A percentile compares a stretch with the other conserved stretches of the same genome.
Evolutionary conservation across 1,140 invertebrate species (phyloP).

Genomic region (Bombus ignitus): DNA sequence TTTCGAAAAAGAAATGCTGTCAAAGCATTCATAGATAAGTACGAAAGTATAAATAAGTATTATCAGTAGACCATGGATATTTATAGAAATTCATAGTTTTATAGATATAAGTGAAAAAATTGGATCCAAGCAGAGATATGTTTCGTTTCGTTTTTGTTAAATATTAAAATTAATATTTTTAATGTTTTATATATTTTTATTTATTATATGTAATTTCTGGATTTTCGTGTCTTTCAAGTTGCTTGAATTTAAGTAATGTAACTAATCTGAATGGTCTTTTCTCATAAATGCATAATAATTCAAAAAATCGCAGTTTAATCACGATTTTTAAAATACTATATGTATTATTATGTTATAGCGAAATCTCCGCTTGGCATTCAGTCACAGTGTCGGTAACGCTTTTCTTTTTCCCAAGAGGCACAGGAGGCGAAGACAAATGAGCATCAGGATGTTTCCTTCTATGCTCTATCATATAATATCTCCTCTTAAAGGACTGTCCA

Average conservation of each 20-base stretch:
- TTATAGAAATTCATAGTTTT: background rate
- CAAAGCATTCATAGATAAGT: background rate
- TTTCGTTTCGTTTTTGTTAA: no score
- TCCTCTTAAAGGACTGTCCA: constrained; percentile 83
- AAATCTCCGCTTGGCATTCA: background rate
- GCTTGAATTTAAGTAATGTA: no score
- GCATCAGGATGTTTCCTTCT: constrained; percentile 71
- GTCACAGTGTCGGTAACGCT: background rate
- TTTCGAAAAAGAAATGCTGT: background rate
- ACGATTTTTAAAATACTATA: background rate
- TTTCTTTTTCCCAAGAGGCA: constrained; percentile 47
- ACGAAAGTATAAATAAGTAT: background rate
- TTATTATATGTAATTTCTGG: no score
- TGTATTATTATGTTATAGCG: background rate
- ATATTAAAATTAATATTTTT: no score
- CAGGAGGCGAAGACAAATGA: constrained; percentile 58
- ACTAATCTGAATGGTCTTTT: no score
- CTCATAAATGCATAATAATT: background rate
- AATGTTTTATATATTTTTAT: no score
- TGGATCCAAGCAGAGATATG: no score
- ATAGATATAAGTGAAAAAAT: no score
- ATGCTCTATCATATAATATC: constrained; percentile 74
- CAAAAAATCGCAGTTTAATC: no score
- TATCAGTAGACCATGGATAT: background rate
- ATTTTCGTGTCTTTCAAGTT: no score